Base-by-base conservation (phyloP, 2,113 vertebrate species). In the Progne subis region DNA sequence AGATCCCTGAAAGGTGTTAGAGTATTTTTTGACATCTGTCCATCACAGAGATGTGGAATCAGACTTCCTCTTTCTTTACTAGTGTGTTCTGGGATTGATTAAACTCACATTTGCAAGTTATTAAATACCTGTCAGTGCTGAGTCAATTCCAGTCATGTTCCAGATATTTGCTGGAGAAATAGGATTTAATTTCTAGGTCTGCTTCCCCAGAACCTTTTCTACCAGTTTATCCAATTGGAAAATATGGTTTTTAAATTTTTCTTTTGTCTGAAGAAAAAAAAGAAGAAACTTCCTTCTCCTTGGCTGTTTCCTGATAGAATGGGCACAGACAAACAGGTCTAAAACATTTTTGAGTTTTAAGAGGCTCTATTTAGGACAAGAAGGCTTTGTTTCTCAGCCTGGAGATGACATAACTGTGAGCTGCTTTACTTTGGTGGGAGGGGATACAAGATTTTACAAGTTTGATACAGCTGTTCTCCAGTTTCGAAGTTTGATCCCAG, bases 241-340 rank as follows among this genome's bases (percentile, higher is more conserved):
- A 70, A 24, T 12, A 9, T 0, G 0, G 3, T 25, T 28, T 21
- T 10, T 11, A 16, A 2, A 12, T 46, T 60, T 86, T 53, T n/a
- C 3, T 65, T 49, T 31, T 49, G 2, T 67, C 15, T 26, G 2
- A 10, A 75, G n/a, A 55, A 53, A 55, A 50, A 49, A 49, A 41
- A 44, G 5, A 56, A 9, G 19, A n/a, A 29, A 4, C 2, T n/a
- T 57, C 6, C 8, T 72, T 64, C 6, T 18, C 0, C 56, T 34
- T 63, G 7, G 0, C 8, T 65, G 2, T 43, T n/a, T 49, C 31
- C 15, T 37, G 3, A 26, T 11, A 18, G 6, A 5, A 26, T 71
- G 32, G 9, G 5, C 6, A 8, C 6, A 68, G 43, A 63, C 19
- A 79, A 84, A 15, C 2, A n/a, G 14, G 52, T 21, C 8, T 19